Conservation (phyloP, 1,140 invertebrate species). For the Ostrea edulis region DNA sequence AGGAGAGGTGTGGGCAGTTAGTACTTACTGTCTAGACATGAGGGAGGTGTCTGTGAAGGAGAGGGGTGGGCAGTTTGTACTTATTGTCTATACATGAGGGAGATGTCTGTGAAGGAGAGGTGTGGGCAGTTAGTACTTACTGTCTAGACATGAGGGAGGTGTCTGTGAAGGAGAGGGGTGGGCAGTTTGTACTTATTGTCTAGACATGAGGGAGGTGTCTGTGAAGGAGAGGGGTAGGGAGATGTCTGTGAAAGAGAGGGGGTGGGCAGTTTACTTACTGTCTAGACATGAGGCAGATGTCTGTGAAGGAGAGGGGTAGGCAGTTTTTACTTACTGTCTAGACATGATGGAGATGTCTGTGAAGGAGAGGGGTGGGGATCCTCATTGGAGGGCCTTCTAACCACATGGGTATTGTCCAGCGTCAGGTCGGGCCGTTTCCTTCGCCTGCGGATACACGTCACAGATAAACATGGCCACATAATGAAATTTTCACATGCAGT, state of each 20-base stretch:
- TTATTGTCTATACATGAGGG: constrained; percentile 22
- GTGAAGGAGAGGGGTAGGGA: not conserved
- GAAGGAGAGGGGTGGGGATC: constrained; percentile 24
- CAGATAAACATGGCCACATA: too few species aligned
- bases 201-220: not conserved
- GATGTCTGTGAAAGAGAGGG: too few species aligned
- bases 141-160: constrained; percentile 19
- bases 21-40: constrained; percentile 6
- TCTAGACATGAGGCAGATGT: not conserved
- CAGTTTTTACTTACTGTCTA: not conserved
- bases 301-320: not conserved
- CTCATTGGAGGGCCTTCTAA: constrained; percentile 43
- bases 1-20: too few species aligned
- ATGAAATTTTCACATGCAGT: too few species aligned
- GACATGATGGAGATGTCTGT: constrained; percentile 21
- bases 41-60: constrained; percentile 16
- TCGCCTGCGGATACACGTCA: not conserved
- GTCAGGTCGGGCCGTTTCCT: constrained; percentile 22
- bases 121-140: not conserved
- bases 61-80: not conserved
- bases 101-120: constrained; percentile 22
- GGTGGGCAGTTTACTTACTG: not conserved
- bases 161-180: constrained; percentile 25
- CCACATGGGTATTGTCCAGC: constrained; percentile 25
- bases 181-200: not conserved